Conservation (phyloP, 2,113 vertebrate genomes). For the Heloderma charlesbogerti region DNA sequence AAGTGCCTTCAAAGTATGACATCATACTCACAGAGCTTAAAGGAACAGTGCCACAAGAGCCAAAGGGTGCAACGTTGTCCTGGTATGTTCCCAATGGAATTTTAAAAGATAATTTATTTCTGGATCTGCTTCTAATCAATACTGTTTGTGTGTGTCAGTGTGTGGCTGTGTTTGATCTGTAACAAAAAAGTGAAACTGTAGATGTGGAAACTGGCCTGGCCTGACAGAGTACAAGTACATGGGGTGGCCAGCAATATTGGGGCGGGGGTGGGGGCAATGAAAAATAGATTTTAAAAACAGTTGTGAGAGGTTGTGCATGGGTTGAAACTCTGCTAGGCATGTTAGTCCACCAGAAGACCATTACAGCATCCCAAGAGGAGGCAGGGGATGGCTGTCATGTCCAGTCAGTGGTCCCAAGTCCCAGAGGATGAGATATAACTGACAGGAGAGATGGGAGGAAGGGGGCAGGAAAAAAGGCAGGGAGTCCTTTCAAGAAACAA, state of each 20-base stretch:
- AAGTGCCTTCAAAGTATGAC: constrained; percentile 32
- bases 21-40: constrained; percentile 59
- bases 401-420: too few species aligned
- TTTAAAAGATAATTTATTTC: neutral
- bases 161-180: neutral
- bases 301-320: too few species aligned
- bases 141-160: too few species aligned
- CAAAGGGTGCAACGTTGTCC: neutral
- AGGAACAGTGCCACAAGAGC: constrained; percentile 46
- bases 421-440: too few species aligned
- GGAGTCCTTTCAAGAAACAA: too few species aligned
- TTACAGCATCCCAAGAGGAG: too few species aligned
- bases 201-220: neutral
- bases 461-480: too few species aligned
- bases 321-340: too few species aligned
- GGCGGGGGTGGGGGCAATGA: neutral
- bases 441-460: too few species aligned
- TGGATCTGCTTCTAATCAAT: neutral
- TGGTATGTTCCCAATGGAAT: neutral
- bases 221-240: neutral
- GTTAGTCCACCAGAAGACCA: too few species aligned
- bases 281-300: neutral
- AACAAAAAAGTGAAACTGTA: neutral
- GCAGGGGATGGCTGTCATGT: too few species aligned
- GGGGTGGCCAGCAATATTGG: neutral